A percentile compares a stretch with the other conserved stretches of the same genome.
phyloP scores from a whole-genome alignment of 2,113 vertebrate genomes.

The Piaya cayana region DNA sequence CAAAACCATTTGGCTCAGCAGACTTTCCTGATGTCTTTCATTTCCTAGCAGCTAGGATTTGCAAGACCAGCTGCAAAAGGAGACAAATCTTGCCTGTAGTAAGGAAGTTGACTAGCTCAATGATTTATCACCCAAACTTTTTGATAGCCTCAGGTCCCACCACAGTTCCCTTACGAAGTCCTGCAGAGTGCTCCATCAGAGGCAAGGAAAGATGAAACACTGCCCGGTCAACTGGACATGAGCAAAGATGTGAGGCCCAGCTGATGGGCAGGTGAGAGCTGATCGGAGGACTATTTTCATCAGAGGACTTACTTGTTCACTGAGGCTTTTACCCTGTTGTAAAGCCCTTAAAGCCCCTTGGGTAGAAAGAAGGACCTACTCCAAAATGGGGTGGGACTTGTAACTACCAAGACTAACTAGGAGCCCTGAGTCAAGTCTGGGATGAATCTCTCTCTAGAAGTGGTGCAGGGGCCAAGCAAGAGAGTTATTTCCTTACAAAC shows the following conservation, averaged over 20 bases:
- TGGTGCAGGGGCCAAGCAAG: neutral
- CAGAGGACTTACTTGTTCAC: neutral
- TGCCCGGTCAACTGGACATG: rapidly evolving
- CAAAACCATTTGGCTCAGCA: neutral
- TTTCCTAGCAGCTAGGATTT: neutral
- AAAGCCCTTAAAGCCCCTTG: neutral
- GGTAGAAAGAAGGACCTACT: neutral
- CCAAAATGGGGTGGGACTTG: neutral
- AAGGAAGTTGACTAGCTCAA: neutral
- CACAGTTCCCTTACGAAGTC: neutral
- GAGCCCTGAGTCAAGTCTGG: neutral
- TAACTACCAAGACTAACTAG: neutral
- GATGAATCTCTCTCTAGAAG: neutral
- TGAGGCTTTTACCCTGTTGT: neutral
- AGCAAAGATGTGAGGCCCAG: neutral
- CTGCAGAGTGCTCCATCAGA: neutral
- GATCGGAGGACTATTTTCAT: neutral
- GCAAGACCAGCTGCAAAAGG: neutral
- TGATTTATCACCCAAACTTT: neutral
- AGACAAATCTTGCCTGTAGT: neutral
- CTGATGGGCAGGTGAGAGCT: neutral
- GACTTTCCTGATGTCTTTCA: neutral
- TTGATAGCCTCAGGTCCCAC: neutral
- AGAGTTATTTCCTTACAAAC: neutral
- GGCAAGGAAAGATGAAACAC: rapidly evolving